Base-by-base conservation (phyloP, 2,888 invertebrate genomes). In the Lepidochrysops patricia region DNA sequence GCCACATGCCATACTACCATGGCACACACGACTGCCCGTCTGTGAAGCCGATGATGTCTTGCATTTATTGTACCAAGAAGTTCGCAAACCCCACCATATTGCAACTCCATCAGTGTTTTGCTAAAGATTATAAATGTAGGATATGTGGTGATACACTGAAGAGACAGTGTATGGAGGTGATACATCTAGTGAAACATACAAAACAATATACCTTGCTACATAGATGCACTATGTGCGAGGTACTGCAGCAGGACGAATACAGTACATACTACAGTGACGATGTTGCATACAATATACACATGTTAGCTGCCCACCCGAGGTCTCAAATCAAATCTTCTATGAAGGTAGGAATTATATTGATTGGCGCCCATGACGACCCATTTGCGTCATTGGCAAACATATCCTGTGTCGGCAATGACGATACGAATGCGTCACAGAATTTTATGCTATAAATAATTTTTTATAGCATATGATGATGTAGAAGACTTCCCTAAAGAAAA, bases 141-240 rank as follows among this genome's bases (percentile, higher is more conserved):
- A 4, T 78, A 0, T 83, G 83, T 12, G 0, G 6, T 0, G 2
- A 5, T 0, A 0, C 2, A 0, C 12, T 82, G 0, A 0, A 0
- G 0, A 64, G 57, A 0, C 37, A 60, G 1, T 84, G 83, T 52
- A 67, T 68, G 65, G 70, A 72, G 1, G 59, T 63, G 0, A 62
- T 70, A 0, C 83, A 83, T 64, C 61, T 80, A 50, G 2, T 74
- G 7, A 15, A 12, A 0, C 83, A 83, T 34, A 71, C 73, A 0
- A 49, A 69, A 0, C 68, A 67, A 0, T 82, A 70, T 61, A 37
- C 43, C 0, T 1, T 71, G 0, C 65, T 69, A 0, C 70, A 66
- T 2, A 76, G 71, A 3, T 83, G 83, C 57, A n/a, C 63, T 0
- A 0, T 61, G 0, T 82, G 82, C 35, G 2, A 29, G 0, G 66